Evolutionary conservation across 2,888 invertebrate species (phyloP).

Genomic region (Cephalotes varians): DNA sequence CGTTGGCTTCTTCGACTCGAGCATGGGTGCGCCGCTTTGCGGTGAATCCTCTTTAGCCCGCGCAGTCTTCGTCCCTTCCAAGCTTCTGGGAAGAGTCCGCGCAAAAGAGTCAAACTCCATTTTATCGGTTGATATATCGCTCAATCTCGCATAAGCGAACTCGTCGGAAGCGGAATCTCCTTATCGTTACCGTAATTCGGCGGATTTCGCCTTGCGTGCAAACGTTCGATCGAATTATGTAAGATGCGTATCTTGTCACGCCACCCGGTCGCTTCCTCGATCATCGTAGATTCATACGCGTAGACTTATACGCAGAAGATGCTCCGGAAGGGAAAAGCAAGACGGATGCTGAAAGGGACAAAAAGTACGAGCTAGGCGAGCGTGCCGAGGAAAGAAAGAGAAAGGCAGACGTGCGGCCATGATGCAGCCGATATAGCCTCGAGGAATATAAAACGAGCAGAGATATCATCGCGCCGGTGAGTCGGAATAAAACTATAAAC

Average conservation of each 20-base stretch:
- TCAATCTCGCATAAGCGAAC: conserved; percentile 37
- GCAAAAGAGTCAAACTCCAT: not conserved
- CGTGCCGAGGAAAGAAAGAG: conserved; percentile 59
- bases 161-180: conserved; percentile 15
- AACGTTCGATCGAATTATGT: conserved; percentile 33
- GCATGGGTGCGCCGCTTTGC: conserved; percentile 30
- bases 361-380: conserved; percentile 7
- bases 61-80: not conserved
- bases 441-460: conserved; percentile 82
- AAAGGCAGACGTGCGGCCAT: conserved; percentile 71
- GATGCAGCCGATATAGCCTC: conserved; percentile 78
- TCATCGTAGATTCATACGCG: not conserved
- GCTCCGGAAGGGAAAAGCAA: too few relatives aligned
- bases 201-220: conserved; percentile 47
- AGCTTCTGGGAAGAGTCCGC: not conserved
- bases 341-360: conserved; percentile 42
- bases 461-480: conserved; percentile 84
- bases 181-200: conserved; percentile 29
- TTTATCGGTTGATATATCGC: conserved; percentile 50
- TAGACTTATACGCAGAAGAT: not conserved
- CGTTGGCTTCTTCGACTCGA: not conserved
- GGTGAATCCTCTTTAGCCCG: not conserved
- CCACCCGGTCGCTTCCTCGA: conserved; percentile 36
- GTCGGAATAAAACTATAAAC: conserved; percentile 85
- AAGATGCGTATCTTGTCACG: conserved; percentile 42